A percentile compares a stretch with the other conserved stretches of the same genome.
phyloP scores from a whole-genome alignment of 92 coral and sea anemone genomes.

The Hydrozoanthus gracilis region DNA sequence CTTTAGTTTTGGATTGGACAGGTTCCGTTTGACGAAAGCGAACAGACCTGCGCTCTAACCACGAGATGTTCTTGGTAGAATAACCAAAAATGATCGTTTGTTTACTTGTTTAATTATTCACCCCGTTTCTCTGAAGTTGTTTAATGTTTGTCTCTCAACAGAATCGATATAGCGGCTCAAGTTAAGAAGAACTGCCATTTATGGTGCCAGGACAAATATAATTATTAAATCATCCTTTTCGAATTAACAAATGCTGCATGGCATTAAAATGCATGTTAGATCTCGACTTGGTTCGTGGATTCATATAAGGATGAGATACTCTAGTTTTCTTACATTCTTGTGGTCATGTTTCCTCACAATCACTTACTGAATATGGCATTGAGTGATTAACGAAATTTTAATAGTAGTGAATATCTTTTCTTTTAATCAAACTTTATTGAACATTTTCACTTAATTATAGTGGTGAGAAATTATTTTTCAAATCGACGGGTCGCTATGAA shows the following conservation, averaged over 20 bases:
- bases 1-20: too few species aligned
- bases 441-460: too few species aligned
- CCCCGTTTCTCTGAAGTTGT: not conserved
- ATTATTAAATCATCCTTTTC: slow-evolving; percentile 14
- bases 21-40: too few species aligned
- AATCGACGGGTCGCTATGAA: too few species aligned
- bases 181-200: slow-evolving; percentile 62
- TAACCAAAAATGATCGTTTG: not conserved
- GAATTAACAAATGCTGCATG: not conserved
- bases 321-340: not conserved
- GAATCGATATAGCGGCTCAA: slow-evolving; percentile 94
- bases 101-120: not conserved
- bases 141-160: slow-evolving; percentile 48
- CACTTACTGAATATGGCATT: too few species aligned
- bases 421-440: too few species aligned
- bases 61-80: too few species aligned
- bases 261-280: not conserved
- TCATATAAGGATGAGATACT: not conserved
- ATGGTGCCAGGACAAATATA: slow-evolving; percentile 21
- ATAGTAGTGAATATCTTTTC: too few species aligned
- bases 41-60: too few species aligned
- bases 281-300: not conserved
- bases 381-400: too few species aligned
- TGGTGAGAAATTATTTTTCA: too few species aligned
- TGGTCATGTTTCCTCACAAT: too few species aligned